Conservation (phyloP, 2,888 invertebrate genomes). For the Drosophila rubida region DNA sequence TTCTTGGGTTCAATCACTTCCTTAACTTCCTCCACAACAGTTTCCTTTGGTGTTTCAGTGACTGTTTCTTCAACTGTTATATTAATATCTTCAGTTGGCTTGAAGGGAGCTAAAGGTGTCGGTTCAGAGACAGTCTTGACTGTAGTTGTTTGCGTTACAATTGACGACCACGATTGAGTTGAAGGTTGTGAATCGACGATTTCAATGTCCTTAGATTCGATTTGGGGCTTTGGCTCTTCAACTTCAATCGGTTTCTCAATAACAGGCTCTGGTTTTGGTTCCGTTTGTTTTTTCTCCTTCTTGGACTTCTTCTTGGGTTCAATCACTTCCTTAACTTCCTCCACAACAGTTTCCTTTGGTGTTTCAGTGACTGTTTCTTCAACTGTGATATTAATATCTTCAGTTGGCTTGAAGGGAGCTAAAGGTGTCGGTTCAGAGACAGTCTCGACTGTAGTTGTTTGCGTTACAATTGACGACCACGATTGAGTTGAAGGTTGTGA, state of each 20-base stretch:
- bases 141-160: neutral
- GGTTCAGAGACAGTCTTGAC: neutral
- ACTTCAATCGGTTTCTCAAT: neutral
- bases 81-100: neutral
- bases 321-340: neutral
- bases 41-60: neutral
- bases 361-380: neutral
- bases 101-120: neutral
- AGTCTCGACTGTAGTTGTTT: neutral
- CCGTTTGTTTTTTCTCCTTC: neutral
- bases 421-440: neutral
- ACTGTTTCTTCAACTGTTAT: neutral
- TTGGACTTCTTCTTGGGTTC: neutral
- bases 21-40: neutral
- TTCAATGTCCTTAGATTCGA: neutral
- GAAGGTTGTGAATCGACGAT: neutral
- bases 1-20: neutral
- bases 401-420: neutral
- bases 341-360: neutral
- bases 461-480: neutral
- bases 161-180: neutral
- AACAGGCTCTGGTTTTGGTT: neutral
- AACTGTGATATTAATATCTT: neutral
- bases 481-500: neutral
- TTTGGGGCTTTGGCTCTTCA: neutral